phyloP scores from a whole-genome alignment of 2,797 vertebrate genomes.

The Nyctalus aviator region DNA sequence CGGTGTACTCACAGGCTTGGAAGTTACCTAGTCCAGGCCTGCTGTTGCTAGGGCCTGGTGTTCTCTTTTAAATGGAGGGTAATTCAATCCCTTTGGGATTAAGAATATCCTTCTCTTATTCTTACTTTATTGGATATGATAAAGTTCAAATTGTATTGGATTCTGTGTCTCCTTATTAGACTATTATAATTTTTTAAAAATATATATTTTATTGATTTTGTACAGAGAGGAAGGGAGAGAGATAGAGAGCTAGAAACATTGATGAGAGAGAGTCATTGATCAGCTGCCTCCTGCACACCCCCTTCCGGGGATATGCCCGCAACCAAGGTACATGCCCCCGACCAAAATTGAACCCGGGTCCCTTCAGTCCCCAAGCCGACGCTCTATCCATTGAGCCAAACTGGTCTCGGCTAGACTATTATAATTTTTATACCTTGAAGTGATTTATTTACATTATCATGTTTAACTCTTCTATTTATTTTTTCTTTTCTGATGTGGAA shows the following conservation, averaged over 20 bases:
- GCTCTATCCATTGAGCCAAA: too few relatives aligned
- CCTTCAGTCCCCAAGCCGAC: too few relatives aligned
- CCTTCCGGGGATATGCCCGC: too few relatives aligned
- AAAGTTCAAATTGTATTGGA: background rate
- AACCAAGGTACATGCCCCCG: too few relatives aligned
- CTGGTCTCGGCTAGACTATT: too few relatives aligned
- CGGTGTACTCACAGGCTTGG: background rate
- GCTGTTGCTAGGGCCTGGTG: background rate
- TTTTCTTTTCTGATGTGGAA: background rate
- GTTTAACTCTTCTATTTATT: background rate
- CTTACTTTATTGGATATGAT: background rate
- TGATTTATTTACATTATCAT: background rate
- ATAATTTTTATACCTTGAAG: background rate
- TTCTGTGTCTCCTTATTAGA: background rate
- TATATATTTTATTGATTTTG: too few relatives aligned
- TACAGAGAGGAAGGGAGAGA: too few relatives aligned
- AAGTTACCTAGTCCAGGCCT: background rate
- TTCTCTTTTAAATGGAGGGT: background rate
- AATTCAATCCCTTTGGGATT: background rate
- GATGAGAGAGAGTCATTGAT: too few relatives aligned
- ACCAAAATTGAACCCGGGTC: too few relatives aligned
- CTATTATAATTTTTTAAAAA: background rate
- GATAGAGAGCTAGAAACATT: too few relatives aligned
- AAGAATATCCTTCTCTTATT: background rate
- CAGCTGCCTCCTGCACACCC: too few relatives aligned